Base-by-base conservation (phyloP, 92 coral and sea anemone genomes). In the Palythoa grandis region DNA sequence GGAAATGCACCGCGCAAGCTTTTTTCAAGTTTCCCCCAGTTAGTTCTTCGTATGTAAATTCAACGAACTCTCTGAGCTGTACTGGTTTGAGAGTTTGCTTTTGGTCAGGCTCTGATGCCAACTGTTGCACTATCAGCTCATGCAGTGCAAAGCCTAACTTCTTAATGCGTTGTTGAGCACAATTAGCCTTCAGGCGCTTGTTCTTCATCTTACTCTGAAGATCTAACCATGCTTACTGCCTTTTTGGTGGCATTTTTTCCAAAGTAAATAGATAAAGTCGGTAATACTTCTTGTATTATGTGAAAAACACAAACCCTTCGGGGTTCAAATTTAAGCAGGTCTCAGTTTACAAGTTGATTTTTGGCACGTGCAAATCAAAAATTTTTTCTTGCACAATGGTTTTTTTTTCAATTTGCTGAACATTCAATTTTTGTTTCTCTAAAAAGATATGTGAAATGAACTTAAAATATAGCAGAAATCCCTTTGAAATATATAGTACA, bases 61-160 rank as follows among this genome's bases (percentile, higher is more conserved):
- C 5, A 15, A 56, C 84, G 61, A 79, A 79, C 29, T 79, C 71
- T 35, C 84, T 79, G 11, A 73, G 84, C 61, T 79, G 72, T 3
- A 79, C 84, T 19, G 72, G 72, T 35, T 79, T 60, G 19, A 40
- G 58, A 9, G 73, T 79, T 50, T 79, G 84, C 50, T 79, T 79
- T 16, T 79, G 84, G 16, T 79, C 84, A 6, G 84, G 84, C 48
- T 79, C 84, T 5, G 72, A 20, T 24, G 84, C 70, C 52, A 79
- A 35, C n/a, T 73, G 72, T 23, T 79, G 84, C 70, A 60, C 73
- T 7, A 60, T 79, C 17, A 79, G 72, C 17, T 79, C 1, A 0
- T 79, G 71, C 7, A 53, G 73, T 57, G 84, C 84, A 15, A 73
- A 79, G 11, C 52, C 73, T 10, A 19, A 12, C n/a, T n/a, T n/a